Evolutionary conservation across 1,140 invertebrate species (phyloP).

Genomic region (Lutraria rhynchaena): DNA sequence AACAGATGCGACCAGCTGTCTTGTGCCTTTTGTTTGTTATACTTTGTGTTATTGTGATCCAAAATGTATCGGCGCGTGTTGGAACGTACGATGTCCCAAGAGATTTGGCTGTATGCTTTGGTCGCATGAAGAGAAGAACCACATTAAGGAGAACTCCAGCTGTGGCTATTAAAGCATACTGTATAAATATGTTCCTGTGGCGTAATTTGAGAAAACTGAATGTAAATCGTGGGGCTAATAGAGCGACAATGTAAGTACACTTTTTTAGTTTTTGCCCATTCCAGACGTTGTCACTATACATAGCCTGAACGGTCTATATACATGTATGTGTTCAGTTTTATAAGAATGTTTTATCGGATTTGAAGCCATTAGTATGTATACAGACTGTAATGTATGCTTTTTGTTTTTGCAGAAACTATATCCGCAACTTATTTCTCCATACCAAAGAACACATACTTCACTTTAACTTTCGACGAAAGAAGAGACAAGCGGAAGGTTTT

Average conservation of each 20-base stretch:
- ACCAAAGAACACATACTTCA: conserved; percentile 9
- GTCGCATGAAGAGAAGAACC: conserved; percentile 19
- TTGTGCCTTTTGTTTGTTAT: background rate
- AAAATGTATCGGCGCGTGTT: background rate
- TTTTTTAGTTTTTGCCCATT: background rate
- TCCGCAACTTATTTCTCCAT: background rate
- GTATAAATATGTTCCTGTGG: conserved; percentile 47
- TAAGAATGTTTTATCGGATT: background rate
- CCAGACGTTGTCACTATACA: background rate
- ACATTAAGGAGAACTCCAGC: conserved; percentile 27
- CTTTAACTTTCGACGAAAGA: conserved; percentile 18
- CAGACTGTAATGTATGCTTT: too few relatives aligned
- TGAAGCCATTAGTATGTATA: too few relatives aligned
- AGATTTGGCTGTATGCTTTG: conserved; percentile 22
- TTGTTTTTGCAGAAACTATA: conserved; percentile 19
- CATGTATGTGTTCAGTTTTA: background rate
- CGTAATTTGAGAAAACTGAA: conserved; percentile 19
- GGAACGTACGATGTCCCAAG: conserved; percentile 29
- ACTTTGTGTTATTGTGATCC: background rate
- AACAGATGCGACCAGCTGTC: conserved; percentile 41
- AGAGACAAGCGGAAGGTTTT: conserved; percentile 19
- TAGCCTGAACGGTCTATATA: background rate
- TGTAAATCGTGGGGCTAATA: conserved; percentile 15
- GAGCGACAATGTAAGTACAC: conserved; percentile 28
- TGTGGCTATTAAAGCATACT: conserved; percentile 17